Evolutionary conservation across 2,888 invertebrate species (phyloP).

Genomic region (Spisula subtruncata): DNA sequence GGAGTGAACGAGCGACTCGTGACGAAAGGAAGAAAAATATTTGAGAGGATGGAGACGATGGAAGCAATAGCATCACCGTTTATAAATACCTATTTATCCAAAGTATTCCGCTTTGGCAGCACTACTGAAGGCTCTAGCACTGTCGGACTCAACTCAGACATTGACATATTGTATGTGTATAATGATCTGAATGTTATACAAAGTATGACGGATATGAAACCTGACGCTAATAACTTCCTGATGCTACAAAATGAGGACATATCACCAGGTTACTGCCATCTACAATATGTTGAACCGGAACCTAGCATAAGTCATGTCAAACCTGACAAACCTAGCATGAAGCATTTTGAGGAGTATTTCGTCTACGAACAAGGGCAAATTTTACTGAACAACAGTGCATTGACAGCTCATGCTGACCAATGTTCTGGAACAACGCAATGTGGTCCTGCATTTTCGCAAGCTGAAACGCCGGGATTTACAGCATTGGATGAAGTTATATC

Average conservation of each 20-base stretch:
- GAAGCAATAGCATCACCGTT: too few species aligned
- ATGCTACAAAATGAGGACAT: slow-evolving; percentile 7
- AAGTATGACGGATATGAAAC: background rate
- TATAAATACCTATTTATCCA: too few species aligned
- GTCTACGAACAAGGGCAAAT: background rate
- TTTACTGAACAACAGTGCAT: background rate
- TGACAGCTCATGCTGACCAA: background rate
- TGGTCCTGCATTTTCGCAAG: background rate
- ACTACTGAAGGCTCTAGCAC: background rate
- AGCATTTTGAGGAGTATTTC: background rate
- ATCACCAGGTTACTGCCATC: slow-evolving; percentile 22
- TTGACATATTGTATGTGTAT: background rate
- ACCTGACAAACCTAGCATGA: background rate
- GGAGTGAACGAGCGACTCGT: slow-evolving; percentile 8
- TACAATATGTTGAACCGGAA: background rate
- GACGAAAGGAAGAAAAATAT: slow-evolving; percentile 14
- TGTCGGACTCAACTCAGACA: background rate
- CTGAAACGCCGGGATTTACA: background rate
- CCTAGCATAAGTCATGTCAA: background rate
- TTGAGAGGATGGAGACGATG: background rate
- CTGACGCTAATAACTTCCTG: background rate
- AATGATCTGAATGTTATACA: background rate
- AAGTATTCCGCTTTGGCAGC: background rate
- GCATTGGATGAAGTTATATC: background rate
- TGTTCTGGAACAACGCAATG: background rate